Conservation (phyloP, 2,113 vertebrate species). For the Trematocara zebra region DNA sequence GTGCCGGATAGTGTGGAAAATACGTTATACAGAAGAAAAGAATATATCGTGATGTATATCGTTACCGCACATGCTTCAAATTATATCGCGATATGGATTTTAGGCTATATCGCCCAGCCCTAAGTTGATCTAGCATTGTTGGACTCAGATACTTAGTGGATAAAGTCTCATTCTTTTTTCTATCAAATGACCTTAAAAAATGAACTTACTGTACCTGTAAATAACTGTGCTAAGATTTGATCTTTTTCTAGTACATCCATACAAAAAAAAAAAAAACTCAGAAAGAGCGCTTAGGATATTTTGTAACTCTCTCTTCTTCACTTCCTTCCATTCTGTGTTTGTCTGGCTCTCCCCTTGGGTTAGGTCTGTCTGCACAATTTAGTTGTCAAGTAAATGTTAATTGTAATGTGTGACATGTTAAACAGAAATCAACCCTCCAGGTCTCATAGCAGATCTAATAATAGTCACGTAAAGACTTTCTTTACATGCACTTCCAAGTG, state of each 20-base stretch:
- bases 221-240: neutral
- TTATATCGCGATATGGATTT: no score
- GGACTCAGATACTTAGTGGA: neutral
- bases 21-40: no score
- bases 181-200: neutral
- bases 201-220: neutral
- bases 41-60: no score
- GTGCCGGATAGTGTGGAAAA: no score
- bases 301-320: neutral
- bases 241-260: neutral
- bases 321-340: neutral
- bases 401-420: neutral
- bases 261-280: rapidly evolving
- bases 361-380: neutral
- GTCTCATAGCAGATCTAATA: neutral
- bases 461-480: neutral
- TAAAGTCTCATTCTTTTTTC: neutral
- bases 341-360: neutral
- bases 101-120: no score
- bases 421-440: neutral
- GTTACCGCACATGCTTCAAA: no score
- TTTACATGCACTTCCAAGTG: neutral
- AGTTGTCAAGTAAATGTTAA: neutral
- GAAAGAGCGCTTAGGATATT: neutral
- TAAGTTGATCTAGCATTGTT: neutral